Conservation (phyloP, 2,113 vertebrate genomes). For the Epinephelus cyanopodus region DNA sequence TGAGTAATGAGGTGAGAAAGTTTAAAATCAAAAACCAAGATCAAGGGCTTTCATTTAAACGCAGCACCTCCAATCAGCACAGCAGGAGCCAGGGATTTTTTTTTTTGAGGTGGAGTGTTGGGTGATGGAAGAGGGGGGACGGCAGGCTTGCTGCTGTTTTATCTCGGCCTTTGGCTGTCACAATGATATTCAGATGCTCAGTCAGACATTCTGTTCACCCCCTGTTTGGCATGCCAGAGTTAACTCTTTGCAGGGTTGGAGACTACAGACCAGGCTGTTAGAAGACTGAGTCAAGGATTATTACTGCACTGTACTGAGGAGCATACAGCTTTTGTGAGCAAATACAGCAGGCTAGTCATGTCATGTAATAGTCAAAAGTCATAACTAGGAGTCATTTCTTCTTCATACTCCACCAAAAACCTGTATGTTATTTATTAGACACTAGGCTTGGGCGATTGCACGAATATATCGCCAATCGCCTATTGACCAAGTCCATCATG, state of each 20-base stretch:
- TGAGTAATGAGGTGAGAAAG: conserved; percentile 19
- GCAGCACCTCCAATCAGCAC: not conserved
- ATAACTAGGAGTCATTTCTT: no score
- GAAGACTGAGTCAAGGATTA: not conserved
- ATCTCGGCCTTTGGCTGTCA: conserved; percentile 59
- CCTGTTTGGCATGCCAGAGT: conserved; percentile 45
- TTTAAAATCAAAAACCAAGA: conserved; percentile 1
- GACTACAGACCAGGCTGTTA: not conserved
- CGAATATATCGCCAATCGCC: no score
- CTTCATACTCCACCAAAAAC: not conserved
- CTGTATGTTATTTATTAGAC: not conserved
- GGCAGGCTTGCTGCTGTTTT: conserved; percentile 52
- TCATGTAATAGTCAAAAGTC: not conserved
- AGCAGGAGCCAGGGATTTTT: not conserved
- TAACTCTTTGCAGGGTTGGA: conserved; percentile 22
- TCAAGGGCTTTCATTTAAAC: conserved; percentile 17
- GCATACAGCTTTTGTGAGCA: not conserved
- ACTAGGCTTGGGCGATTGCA: no score
- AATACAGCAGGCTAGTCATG: not conserved
- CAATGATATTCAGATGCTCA: conserved; percentile 61
- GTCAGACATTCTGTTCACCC: conserved; percentile 63
- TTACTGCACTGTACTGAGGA: not conserved
- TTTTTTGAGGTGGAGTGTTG: not conserved
- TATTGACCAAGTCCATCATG: no score
- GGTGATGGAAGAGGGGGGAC: conserved; percentile 3